Evolutionary conservation across 2,113 vertebrate species (phyloP), one percentile per base, ranked within the genome.

Genomic region (Silurus asotus): DNA sequence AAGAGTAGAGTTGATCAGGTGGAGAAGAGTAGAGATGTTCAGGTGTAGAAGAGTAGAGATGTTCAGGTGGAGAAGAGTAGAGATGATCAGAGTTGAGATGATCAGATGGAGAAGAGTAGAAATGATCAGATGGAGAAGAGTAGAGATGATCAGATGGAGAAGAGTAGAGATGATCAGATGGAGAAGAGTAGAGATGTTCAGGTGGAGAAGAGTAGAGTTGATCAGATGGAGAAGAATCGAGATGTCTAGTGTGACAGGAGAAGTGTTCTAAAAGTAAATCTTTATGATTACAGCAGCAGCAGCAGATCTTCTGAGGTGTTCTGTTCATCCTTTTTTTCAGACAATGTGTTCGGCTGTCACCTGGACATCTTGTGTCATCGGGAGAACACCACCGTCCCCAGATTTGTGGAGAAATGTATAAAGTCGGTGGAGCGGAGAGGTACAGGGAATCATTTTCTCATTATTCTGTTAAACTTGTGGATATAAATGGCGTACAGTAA

Each of bases 261-360:
- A 37, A 37, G 37, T 37, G 37, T 37, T 37, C 37, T 37, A 2
- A 37, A 37, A 37, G 37, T 37, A 2, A 0, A 48, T 51, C 48
- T 56, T 56, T 8, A 56, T 8, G 55, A 59, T 58, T 9, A 28
- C 15, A 28, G 25, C 23, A 61, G 15, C 15, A 61, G 59, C 59
- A 37, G 25, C 14, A 28, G 76, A 58, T 80, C 53, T 59, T n/a
- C 51, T 23, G 8, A 48, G 28, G 15, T 55, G 6, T 23, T 11
- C 48, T 13, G 2, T 8, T 65, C 13, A 75, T 19, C 61, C 8
- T 80, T 0, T 55, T 45, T n/a, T 59, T 79, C 70, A 99, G 98
- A 99, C 55, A 97, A 96, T 86, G 96, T 99, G 62, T 99, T 99
- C 1, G 96, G 98, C 84, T 98, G 98, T 67, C 90, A 95, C 3